Conservation (phyloP, 2,113 vertebrate genomes). For the Equus quagga region DNA sequence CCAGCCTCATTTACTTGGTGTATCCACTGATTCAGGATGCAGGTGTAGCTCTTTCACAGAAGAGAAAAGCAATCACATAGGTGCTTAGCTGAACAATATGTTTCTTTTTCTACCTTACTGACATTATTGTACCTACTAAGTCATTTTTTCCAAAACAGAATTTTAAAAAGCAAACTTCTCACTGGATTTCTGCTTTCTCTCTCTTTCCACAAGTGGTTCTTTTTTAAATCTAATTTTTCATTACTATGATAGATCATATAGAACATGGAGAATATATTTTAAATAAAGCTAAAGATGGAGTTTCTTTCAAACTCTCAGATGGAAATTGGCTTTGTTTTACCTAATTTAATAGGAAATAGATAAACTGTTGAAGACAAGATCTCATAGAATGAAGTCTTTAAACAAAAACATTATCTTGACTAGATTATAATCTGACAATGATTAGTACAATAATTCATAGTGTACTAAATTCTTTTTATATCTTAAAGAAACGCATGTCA, state of each 20-base stretch:
- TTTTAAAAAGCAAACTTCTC: slow-evolving; percentile 1
- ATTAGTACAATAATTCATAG: background rate
- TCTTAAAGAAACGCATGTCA: too few species aligned
- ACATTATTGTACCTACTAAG: background rate
- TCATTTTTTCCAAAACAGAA: background rate
- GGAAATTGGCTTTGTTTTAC: background rate
- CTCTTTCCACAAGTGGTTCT: background rate
- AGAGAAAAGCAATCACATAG: background rate
- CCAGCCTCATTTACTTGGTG: background rate
- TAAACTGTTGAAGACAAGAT: background rate
- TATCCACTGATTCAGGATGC: background rate
- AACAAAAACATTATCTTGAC: background rate
- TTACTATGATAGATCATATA: background rate
- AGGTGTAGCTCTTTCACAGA: background rate
- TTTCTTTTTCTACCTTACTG: background rate
- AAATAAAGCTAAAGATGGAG: slow-evolving; percentile 37
- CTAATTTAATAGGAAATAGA: background rate
- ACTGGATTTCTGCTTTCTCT: background rate
- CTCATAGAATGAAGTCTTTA: background rate
- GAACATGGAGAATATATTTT: background rate
- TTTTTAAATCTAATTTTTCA: background rate
- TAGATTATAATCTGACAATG: background rate
- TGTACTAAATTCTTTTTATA: too few species aligned
- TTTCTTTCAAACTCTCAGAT: slow-evolving; percentile 12
- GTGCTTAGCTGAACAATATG: background rate